Base-by-base conservation (phyloP, 1,140 invertebrate species). In the Centruroides sculpturatus region DNA sequence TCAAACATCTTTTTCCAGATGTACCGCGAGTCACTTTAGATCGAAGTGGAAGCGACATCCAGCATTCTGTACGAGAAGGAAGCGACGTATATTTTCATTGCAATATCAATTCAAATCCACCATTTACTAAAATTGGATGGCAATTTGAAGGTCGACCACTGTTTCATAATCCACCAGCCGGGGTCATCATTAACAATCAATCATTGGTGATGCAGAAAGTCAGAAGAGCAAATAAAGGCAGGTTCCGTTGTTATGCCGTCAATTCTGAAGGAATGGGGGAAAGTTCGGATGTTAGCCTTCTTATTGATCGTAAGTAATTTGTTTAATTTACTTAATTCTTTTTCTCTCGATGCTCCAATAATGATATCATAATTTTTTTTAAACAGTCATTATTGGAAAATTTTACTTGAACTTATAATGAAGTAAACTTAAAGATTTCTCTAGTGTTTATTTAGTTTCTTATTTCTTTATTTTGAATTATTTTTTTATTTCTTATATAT, bases 61-160 rank as follows among this genome's bases (percentile, higher is more conserved):
- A 87, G 67, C 84, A 87, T 12, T 87, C 90, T 75, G 90, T 78
- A 34, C 73, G 73, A 62, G 77, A 78, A 66, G 86, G 86, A 5
- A 85, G 85, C 48, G 88, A 92, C 74, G 88, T 92, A 54, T 91
- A 90, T 72, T 86, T 92, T 68, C 87, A 89, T 73, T 92, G 89
- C 74, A 86, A 85, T 70, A 87, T 92, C 62, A 85, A 84, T 72
- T 85, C 88, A 11, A 92, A 91, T 76, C 89, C 89, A 0, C 85
- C 85, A 67, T 81, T 81, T 9, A 83, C 85, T 71, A 82, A 85
- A 69, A 79, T 89, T 58, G 81, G 83, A 57, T 90, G 87, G 87
- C 88, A 83, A 73, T 86, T 89, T 72, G 83, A 86, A 65, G 86
- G 67, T 23, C 34, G 51, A 35, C 64, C 60, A 8, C 63, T 66